Conservation (phyloP, 2,888 invertebrate species). For the Priapulus caudatus region DNA sequence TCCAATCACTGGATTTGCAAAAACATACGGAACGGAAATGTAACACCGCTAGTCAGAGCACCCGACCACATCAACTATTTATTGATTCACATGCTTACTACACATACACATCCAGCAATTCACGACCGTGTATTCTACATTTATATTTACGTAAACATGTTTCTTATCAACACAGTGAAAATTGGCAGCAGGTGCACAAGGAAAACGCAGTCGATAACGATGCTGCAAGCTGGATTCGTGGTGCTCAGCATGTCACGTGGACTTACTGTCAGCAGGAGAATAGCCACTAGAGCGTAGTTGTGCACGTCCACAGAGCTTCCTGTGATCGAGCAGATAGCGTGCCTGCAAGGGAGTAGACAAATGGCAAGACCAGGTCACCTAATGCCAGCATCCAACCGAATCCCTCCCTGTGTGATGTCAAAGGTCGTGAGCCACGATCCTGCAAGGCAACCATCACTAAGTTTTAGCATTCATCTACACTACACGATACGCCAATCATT, state of each 20-base stretch:
- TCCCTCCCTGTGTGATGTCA: constrained; percentile 59
- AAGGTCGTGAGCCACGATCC: constrained; percentile 54
- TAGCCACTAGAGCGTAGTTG: neutral
- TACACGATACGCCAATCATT: constrained; percentile 8
- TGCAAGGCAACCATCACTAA: constrained; percentile 20
- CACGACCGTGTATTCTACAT: too few species aligned
- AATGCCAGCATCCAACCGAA: constrained; percentile 60
- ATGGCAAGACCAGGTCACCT: constrained; percentile 58
- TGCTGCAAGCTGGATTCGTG: too few species aligned
- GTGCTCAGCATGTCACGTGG: too few species aligned
- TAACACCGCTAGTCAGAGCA: too few species aligned
- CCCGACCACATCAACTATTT: too few species aligned
- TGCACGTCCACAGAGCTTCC: constrained; percentile 9
- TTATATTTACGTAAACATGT: too few species aligned
- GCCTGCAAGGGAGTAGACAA: constrained; percentile 54
- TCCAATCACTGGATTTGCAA: constrained; percentile 45
- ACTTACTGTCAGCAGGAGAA: constrained; percentile 6
- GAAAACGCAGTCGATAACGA: too few species aligned
- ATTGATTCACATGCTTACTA: too few species aligned
- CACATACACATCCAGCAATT: too few species aligned
- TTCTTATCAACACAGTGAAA: too few species aligned
- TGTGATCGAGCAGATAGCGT: constrained; percentile 53
- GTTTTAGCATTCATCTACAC: constrained; percentile 1
- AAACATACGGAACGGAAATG: neutral
- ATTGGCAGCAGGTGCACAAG: too few species aligned